phyloP scores from a whole-genome alignment of 1,140 invertebrate species.

The Chionoecetes opilio region DNA sequence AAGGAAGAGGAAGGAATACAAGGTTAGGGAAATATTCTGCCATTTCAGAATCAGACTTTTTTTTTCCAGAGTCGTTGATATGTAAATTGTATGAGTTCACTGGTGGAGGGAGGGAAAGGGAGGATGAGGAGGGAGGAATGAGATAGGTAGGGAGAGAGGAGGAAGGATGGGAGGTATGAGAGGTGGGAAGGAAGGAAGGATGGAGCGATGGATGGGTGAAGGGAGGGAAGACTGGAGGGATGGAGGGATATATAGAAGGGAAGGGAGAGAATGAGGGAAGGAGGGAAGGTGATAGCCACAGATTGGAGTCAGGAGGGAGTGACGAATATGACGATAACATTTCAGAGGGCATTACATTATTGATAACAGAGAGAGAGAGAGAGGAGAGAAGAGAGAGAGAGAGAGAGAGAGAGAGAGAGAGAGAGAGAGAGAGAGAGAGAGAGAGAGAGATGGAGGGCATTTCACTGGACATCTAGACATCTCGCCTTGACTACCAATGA shows the following conservation, averaged over 20 bases:
- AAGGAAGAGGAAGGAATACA: too few species aligned
- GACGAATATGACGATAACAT: too few species aligned
- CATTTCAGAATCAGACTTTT: not conserved
- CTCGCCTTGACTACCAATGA: not conserved
- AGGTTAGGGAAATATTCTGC: not conserved
- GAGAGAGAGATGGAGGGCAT: constrained; percentile 6
- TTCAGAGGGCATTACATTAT: too few species aligned
- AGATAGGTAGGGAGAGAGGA: not conserved
- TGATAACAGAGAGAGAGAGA: too few species aligned
- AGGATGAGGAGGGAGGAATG: not conserved
- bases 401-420: not conserved
- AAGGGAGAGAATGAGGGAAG: too few species aligned
- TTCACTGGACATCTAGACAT: not conserved
- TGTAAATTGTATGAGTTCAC: constrained; percentile 17
- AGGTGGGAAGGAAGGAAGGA: not conserved
- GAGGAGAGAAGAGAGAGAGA: too few species aligned
- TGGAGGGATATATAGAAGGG: not conserved
- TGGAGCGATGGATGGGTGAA: not conserved
- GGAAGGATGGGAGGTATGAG: not conserved
- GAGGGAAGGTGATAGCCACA: too few species aligned
- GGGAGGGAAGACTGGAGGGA: not conserved
- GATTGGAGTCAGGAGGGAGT: too few species aligned
- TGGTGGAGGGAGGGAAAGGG: not conserved
- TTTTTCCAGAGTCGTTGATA: constrained; percentile 12
- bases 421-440: not conserved